Evolutionary conservation across 2,797 vertebrate species (phyloP), one percentile per base, ranked within the genome.

Genomic region (Naso thynnoides): DNA sequence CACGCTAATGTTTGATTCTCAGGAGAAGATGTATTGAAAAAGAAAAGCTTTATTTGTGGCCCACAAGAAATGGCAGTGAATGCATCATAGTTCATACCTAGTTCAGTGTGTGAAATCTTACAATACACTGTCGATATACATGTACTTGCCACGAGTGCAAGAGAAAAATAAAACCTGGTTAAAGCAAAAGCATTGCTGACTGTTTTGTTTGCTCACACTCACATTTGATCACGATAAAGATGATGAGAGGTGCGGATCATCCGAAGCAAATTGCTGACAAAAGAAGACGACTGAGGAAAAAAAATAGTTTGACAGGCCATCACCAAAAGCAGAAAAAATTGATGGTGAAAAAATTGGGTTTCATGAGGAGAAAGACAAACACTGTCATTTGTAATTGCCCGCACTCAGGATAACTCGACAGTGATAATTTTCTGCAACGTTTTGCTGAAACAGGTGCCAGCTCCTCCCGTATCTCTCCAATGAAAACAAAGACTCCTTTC

Each of bases 301-400:
- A 72, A 86, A 69, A 65, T 65, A 38, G 64, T 82, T 71, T 90
- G 89, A 91, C 88, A 89, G 80, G 80, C 85, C 75, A 29, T 92
- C 88, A 83, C 48, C 62, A 55, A 74, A 78, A 63, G 58, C 15
- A 19, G 23, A 57, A 75, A 78, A 78, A 70, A 56, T 13, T 9
- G 45, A 67, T 49, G 48, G 73, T 72, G 76, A 85, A 84, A 81
- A 89, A 86, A 90, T 83, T 82, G 76, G 58, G 76, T 87, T 85
- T 83, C 80, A 84, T 70, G 70, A 90, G 76, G 76, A 83, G 78
- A 83, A 89, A 88, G 85, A 91, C 88, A 92, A 92, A 92, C 86
- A 89, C 88, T 91, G 90, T 93, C 90, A 92, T 92, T 91, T 90
- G 84, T 93, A 91, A 92, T 93, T 92, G 82, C 82, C 61, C 69